These are phyloP conservation scores for Cygnus atratus DNA, from an alignment of 2,113 vertebrate species.

Conservation along the genomic window DNA sequence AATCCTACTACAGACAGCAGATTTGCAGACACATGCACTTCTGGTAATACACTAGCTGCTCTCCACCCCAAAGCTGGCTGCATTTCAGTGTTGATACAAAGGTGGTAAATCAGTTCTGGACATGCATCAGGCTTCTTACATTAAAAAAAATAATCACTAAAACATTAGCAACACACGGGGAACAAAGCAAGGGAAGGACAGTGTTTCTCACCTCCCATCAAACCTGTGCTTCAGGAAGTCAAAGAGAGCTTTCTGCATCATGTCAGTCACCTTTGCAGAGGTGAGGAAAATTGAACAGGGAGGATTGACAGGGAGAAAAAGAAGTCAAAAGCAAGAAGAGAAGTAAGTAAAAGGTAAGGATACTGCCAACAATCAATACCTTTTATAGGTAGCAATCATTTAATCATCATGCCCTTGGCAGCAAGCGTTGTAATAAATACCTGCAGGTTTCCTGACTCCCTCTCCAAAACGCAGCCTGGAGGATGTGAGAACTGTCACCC, in stretches of 20 bases:
- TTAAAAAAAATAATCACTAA: background rate
- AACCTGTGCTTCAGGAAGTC: conserved; percentile 99
- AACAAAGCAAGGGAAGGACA: conserved; percentile 60
- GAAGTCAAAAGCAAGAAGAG: conserved; percentile 67
- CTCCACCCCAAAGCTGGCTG: background rate
- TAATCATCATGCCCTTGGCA: background rate
- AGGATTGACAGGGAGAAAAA: conserved; percentile 58
- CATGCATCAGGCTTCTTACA: conserved; percentile 6
- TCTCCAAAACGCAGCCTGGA: background rate
- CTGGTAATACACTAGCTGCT: background rate
- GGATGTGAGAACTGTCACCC: background rate
- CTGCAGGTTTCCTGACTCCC: background rate
- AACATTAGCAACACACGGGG: background rate
- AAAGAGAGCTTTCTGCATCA: conserved; percentile 99
- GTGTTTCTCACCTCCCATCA: conserved; percentile 93
- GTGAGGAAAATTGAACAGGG: conserved; percentile 66
- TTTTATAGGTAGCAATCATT: background rate
- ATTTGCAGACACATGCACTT: background rate
- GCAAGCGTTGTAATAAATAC: background rate
- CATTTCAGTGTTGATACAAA: background rate
- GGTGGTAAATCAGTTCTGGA: background rate
- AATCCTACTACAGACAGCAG: background rate
- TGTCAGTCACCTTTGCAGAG: conserved; percentile 93
- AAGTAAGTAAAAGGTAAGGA: conserved; percentile 42
- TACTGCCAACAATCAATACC: background rate